phyloP scores from a whole-genome alignment of 2,113 vertebrate genomes.

The Cryptotis parvus region DNA sequence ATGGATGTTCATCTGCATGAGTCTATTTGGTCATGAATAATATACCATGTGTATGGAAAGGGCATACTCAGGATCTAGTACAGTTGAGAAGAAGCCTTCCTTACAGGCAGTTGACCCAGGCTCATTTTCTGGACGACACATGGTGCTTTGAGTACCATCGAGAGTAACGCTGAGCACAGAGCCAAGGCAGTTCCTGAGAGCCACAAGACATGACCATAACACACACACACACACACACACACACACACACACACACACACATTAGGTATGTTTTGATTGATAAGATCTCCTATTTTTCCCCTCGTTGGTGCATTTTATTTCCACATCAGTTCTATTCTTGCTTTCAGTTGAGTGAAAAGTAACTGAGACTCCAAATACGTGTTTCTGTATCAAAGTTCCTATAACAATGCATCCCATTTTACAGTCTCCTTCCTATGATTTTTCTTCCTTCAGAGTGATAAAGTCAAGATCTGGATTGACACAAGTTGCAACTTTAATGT shows the following conservation, averaged over 20 bases:
- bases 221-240: background rate
- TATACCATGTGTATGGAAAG: too few species aligned
- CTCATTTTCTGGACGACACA: too few species aligned
- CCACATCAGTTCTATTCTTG: background rate
- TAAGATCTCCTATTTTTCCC: background rate
- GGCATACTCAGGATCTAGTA: too few species aligned
- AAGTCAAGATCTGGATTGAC: background rate
- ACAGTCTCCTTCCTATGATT: background rate
- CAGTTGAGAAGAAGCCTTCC: too few species aligned
- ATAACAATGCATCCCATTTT: background rate
- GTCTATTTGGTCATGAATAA: too few species aligned
- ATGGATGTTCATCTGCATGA: background rate
- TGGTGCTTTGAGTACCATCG: too few species aligned
- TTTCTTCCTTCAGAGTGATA: background rate
- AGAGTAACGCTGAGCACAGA: too few species aligned
- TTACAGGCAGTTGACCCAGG: too few species aligned
- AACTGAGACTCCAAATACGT: background rate
- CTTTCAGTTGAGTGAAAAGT: constrained; percentile 10
- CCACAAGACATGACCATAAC: too few species aligned
- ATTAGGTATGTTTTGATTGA: background rate
- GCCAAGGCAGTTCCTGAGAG: too few species aligned
- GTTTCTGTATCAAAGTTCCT: background rate
- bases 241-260: background rate
- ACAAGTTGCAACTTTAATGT: background rate
- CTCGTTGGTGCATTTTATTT: background rate